Base-by-base conservation (phyloP, 2,797 vertebrate species). In the Alfaro cultratus region DNA sequence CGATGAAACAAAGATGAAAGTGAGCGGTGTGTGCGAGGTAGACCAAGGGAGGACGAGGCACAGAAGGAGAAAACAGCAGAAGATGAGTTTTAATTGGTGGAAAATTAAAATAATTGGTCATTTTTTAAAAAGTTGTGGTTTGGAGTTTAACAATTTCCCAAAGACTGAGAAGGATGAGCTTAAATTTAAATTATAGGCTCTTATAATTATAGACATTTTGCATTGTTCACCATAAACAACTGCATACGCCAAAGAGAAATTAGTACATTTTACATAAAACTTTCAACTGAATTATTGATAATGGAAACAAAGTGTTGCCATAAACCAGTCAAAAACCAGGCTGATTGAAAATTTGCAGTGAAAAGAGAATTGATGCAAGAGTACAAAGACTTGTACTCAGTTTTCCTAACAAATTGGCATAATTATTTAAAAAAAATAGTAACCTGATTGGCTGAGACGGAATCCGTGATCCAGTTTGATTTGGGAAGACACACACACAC, bases 51-150 rank as follows among this genome's bases (percentile, higher is more conserved):
- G 2, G 47, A 68, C 34, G 62, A 26, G 47, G 67, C 0, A n/a
- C 73, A 76, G 82, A 77, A 72, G 73, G 85, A 64, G 75, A 86
- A 86, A 86, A 89, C 46, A 72, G 86, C 82, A 74, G 68, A 73
- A 75, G 64, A 75, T 67, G 45, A 53, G 73, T n/a, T 16, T 62
- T 21, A 39, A 68, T 80, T 51, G 77, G 13, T 31, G 18, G 60
- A 29, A 49, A 79, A 46, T 75, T 16, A 26, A 79, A 31, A 18
- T 0, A 68, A 67, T 67, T 39, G 0, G 10, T 60, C 29, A 43
- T 47, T 13, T 29, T 36, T 43, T 47, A 6, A 75, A 75, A 74
- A 60, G 5, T 76, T 62, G 16, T 75, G 41, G 26, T 41, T 77
- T 45, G 23, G 4, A 79, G 26, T 71, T 45, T 8, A 0, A n/a